Base-by-base conservation (phyloP, 2,113 vertebrate species). In the Peromyscus californicus region DNA sequence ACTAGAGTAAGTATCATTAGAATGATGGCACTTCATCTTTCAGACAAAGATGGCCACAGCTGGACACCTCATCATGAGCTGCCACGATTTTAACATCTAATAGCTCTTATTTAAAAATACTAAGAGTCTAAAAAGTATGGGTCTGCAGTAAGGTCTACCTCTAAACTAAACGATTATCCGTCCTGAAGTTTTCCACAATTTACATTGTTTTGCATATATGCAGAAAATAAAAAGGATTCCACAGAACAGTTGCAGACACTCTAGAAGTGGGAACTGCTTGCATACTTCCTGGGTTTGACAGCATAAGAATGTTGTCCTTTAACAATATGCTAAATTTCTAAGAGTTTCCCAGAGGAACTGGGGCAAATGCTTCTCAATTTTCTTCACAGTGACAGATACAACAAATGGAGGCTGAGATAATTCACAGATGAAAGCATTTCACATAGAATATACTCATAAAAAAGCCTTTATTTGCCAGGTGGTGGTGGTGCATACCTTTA, bases 31-130 rank as follows among this genome's bases (percentile, higher is more conserved):
- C 48, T 86, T 90, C 61, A 80, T 87, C 59, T 92, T 54, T 22
- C 4, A 92, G 59, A 80, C 19, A 89, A 91, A 90, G 75, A 54
- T 96, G 45, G 48, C 69, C 61, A 83, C 12, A 90, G 33, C 36
- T 79, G 54, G 45, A 57, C 45, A 21, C 39, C 21, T 94, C 15
- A 88, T 80, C 36, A 93, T 0, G 54, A 5, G 31, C 94, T 54
- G 12, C 6, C n/a, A 89, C 61, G 70, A 80, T 63, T 92, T 87
- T 72, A 85, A 80, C 15, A 90, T 70, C 69, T 91, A 90, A n/a
- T 79, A 90, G 22, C 13, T 88, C 95, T 69, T 95, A 95, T 63
- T 85, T 93, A 39, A 86, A 96, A 90, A 83, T 45, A 86, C 29
- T 91, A 39, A 67, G 57, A 78, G n/a, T 42, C 39, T 65, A 93